A percentile compares a stretch with the other conserved stretches of the same genome.
phyloP scores from a whole-genome alignment of 2,113 vertebrate genomes.

The Glareola pratincola region DNA sequence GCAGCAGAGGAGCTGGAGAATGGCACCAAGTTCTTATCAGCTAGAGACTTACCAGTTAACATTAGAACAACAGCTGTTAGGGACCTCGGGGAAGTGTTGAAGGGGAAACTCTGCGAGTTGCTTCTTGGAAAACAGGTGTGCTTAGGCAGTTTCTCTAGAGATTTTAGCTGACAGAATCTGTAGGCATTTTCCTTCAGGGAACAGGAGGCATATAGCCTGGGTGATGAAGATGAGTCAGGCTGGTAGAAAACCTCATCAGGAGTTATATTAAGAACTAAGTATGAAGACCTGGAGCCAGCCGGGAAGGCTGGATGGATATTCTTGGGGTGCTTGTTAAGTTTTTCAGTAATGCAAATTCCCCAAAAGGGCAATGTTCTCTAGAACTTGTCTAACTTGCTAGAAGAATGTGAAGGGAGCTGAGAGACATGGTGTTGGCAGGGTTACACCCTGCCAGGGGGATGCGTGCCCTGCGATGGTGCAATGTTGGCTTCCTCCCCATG shows the following conservation, averaged over 20 bases:
- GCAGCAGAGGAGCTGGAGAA: not conserved
- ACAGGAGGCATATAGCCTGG: not conserved
- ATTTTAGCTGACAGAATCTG: not conserved
- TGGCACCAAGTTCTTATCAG: not conserved
- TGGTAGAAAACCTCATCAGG: not conserved
- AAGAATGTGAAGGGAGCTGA: not conserved
- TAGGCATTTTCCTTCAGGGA: not conserved
- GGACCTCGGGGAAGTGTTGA: not conserved
- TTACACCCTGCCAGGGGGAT: not conserved
- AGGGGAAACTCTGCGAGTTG: not conserved
- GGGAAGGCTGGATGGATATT: not conserved
- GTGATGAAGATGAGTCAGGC: not conserved
- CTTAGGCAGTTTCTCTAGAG: not conserved
- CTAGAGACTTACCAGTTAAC: not conserved
- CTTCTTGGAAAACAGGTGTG: not conserved
- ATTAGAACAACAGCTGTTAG: not conserved
- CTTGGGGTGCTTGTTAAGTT: not conserved
- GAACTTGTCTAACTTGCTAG: not conserved
- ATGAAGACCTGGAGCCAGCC: not conserved
- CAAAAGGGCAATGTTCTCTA: not conserved
- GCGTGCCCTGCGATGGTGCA: not conserved
- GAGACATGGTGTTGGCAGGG: not conserved
- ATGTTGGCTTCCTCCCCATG: not conserved
- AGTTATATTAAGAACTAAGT: not conserved
- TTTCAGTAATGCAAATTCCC: not conserved